These are phyloP conservation scores for Diloba caeruleocephala DNA, from an alignment of 2,888 invertebrate species.

Conservation along the genomic window DNA sequence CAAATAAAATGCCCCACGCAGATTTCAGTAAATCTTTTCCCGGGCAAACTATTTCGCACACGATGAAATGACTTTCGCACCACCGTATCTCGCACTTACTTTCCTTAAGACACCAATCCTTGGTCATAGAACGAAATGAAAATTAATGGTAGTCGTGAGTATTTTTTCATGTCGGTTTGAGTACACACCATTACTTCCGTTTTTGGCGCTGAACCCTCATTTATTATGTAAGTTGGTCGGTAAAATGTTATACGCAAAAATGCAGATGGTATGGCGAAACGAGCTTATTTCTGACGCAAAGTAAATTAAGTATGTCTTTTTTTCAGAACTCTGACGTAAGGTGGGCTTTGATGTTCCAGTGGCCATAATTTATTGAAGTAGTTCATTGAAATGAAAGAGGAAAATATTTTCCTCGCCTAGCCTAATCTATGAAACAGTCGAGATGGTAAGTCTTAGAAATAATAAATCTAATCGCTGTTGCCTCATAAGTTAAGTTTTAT, in stretches of 20 bases:
- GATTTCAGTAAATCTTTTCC: slow-evolving; percentile 49
- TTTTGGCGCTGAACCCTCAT: slow-evolving; percentile 85
- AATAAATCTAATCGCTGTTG: slow-evolving; percentile 20
- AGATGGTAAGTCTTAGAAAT: slow-evolving; percentile 26
- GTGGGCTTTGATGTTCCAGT: slow-evolving; percentile 53
- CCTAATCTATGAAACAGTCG: slow-evolving; percentile 4
- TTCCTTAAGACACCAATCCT: slow-evolving; percentile 82
- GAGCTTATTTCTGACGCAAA: slow-evolving; percentile 55
- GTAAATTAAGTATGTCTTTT: slow-evolving; percentile 53
- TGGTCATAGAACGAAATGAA: slow-evolving; percentile 85
- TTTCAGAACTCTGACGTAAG: slow-evolving; percentile 39
- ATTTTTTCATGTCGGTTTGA: slow-evolving; percentile 88
- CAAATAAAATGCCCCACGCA: slow-evolving; percentile 28
- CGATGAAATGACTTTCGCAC: slow-evolving; percentile 60
- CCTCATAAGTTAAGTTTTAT: no score
- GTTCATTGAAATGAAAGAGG: slow-evolving; percentile 26
- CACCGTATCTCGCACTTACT: slow-evolving; percentile 63
- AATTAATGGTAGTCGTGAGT: slow-evolving; percentile 86
- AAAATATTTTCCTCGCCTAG: slow-evolving; percentile 16
- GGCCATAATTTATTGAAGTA: slow-evolving; percentile 40
- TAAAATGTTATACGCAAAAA: slow-evolving; percentile 72
- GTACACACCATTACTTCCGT: slow-evolving; percentile 87
- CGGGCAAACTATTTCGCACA: slow-evolving; percentile 52
- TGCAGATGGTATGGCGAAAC: slow-evolving; percentile 72
- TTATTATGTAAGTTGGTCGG: slow-evolving; percentile 83